Evolutionary conservation across 2,113 vertebrate genomes (phyloP).

Genomic region (Hoplias malabaricus): DNA sequence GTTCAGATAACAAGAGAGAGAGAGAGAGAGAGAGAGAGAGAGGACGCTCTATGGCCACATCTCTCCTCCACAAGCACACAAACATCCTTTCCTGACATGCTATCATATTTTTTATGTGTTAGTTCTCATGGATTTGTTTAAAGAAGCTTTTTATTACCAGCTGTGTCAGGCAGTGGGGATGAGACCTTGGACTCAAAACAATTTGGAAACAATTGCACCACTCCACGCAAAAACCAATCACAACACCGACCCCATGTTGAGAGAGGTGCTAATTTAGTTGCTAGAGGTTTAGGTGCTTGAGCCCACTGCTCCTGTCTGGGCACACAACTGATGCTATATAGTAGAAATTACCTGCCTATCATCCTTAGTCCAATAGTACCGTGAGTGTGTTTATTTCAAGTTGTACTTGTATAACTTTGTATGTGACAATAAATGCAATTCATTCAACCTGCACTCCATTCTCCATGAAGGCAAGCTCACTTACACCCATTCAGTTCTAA

Average conservation of each 20-base stretch:
- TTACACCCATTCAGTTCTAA: too few relatives aligned
- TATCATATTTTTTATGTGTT: slow-evolving; percentile 6
- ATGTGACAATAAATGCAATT: too few relatives aligned
- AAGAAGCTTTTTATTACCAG: not conserved
- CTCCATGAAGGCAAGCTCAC: too few relatives aligned
- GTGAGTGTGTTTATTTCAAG: too few relatives aligned
- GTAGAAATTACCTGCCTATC: not conserved
- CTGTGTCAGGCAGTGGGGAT: slow-evolving; percentile 15
- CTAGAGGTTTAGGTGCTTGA: too few relatives aligned
- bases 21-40: not conserved
- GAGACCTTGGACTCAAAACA: slow-evolving; percentile 31
- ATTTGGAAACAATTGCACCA: not conserved
- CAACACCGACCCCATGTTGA: slow-evolving; percentile 15
- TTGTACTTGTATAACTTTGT: too few relatives aligned
- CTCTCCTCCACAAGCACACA: not conserved
- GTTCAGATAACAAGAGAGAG: slow-evolving; percentile 38
- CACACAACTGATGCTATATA: not conserved
- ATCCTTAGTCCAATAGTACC: not conserved
- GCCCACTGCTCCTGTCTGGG: not conserved
- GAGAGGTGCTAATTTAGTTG: slow-evolving; percentile 22
- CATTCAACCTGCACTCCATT: too few relatives aligned
- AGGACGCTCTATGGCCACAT: not conserved
- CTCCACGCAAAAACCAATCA: slow-evolving; percentile 6
- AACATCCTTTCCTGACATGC: not conserved
- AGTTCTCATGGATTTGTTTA: not conserved